These are phyloP conservation scores for Tachysurus fulvidraco DNA, from an alignment of 2,113 vertebrate species.

Conservation along the genomic window DNA sequence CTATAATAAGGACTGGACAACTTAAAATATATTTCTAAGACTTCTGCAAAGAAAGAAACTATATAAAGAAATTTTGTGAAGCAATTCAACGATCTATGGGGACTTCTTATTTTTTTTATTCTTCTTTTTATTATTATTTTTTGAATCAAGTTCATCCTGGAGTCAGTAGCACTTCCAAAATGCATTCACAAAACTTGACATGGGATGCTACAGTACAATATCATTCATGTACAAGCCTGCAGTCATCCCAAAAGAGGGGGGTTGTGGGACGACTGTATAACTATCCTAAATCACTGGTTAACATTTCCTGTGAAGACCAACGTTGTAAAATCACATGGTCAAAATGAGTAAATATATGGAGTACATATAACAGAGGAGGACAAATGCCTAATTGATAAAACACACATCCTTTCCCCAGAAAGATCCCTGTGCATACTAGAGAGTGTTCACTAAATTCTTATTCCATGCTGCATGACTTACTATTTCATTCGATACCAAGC, in stretches of 20 bases:
- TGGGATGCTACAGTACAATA: constrained; percentile 17
- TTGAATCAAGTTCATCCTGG: constrained; percentile 29
- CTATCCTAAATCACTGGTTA: constrained; percentile 38
- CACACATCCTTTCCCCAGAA: constrained; percentile 26
- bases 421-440: background rate
- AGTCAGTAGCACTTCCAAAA: constrained; percentile 38
- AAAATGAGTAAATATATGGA: constrained; percentile 36
- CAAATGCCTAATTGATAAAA: constrained; percentile 36
- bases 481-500: background rate
- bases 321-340: background rate
- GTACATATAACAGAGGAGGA: constrained; percentile 33
- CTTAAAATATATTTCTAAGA: background rate
- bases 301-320: constrained; percentile 36
- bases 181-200: constrained; percentile 29
- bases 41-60: background rate
- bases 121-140: constrained; percentile 14
- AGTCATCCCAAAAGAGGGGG: constrained; percentile 30
- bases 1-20: background rate
- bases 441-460: constrained; percentile 17
- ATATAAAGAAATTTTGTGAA: constrained; percentile 4
- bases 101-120: too few species aligned
- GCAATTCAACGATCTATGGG: constrained; percentile 18
- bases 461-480: background rate
- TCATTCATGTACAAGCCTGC: constrained; percentile 19
- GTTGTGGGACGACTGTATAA: background rate